Evolutionary conservation across 2,113 vertebrate genomes (phyloP), one percentile per base, ranked within the genome.

Genomic region (Rafetus swinhoei): DNA sequence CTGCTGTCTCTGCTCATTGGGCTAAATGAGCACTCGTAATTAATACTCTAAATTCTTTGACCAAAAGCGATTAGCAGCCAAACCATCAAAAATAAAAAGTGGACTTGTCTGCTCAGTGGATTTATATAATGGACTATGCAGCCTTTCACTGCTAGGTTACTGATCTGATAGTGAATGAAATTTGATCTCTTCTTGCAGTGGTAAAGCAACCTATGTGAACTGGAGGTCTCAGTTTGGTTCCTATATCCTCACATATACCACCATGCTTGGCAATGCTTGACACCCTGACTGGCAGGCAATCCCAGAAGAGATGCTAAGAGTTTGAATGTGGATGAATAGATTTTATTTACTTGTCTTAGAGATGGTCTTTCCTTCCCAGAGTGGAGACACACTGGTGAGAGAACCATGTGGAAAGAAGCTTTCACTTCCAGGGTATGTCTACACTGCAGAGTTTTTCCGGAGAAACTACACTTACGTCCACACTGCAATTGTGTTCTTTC

Each of bases 321-420:
- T 39, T 74, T 39, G n/a, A 74, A 22, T 22, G 69, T 39, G 21
- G 3, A 16, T 32, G 29, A 6, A 65, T 32, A 27, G 29, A 32
- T 65, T 32, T 65, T 65, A 86, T 83, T 91, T 81, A 9, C 81
- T 60, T 7, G 65, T 59, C 27, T 39, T 79, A 79, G 88, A 87
- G 12, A 2, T 80, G 72, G 88, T 93, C 93, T 74, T 95, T 92
- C 88, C 79, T 87, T 62, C 24, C 65, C 45, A 8, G 69, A 84
- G 82, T 45, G 82, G 85, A 86, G 86, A 87, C 35, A 74, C 35
- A 89, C 60, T 90, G 91, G 84, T 59, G 74, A 57, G 93, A 92
- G 35, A 79, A 59, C 80, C 39, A 19, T 1, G 54, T 84, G 55
- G 45, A 88, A 18, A 55, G 52, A 83, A 77, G 4, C 9, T 93